Conservation (phyloP, 2,888 invertebrate genomes). For the Alentia gelatinosa region DNA sequence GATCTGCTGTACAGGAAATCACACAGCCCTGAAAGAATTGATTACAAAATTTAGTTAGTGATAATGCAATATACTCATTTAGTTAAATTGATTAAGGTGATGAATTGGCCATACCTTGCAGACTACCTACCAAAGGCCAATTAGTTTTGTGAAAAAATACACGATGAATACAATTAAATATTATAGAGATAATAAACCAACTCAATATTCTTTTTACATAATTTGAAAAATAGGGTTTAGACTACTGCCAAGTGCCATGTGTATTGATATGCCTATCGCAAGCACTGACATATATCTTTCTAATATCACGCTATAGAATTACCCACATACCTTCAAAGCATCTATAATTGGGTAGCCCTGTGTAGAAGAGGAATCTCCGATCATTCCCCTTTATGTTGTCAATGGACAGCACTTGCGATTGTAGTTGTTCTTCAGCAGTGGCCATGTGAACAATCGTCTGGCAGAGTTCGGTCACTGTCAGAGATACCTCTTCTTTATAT, state of each 20-base stretch:
- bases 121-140: background rate
- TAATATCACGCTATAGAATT: background rate
- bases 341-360: background rate
- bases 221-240: background rate
- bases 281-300: background rate
- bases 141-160: background rate
- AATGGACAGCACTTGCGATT: background rate
- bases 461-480: background rate
- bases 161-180: background rate
- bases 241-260: background rate
- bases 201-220: background rate
- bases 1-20: background rate
- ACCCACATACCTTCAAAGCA: background rate
- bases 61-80: background rate
- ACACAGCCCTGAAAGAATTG: background rate
- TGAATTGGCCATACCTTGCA: background rate
- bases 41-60: background rate
- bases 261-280: background rate
- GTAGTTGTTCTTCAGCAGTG: background rate
- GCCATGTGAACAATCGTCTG: background rate
- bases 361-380: background rate
- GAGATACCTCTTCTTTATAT: background rate
- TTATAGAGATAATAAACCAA: background rate
- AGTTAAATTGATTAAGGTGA: background rate
- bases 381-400: background rate